Evolutionary conservation across 2,113 vertebrate genomes (phyloP).

Genomic region (Anseranas semipalmata): DNA sequence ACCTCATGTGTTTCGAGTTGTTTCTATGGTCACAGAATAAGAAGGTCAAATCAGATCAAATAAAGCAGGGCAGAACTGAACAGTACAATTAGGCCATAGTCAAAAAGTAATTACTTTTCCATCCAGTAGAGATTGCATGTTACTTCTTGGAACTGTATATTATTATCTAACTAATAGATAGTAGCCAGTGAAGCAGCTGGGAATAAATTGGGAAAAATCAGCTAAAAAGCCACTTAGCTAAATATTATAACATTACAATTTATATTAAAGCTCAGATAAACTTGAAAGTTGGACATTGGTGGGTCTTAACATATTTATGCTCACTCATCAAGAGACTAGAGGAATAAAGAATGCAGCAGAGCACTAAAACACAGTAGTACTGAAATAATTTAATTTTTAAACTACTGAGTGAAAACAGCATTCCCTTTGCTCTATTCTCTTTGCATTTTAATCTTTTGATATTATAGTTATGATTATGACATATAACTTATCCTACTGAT

Average conservation of each 20-base stretch:
- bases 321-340: not conserved
- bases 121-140: not conserved
- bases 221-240: not conserved
- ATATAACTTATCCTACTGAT: not conserved
- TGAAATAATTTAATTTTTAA: not conserved
- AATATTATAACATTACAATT: not conserved
- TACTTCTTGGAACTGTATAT: not conserved
- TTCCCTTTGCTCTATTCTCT: not conserved
- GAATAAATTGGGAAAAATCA: not conserved
- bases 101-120: conserved; percentile 46
- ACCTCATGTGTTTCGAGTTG: not conserved
- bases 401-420: not conserved
- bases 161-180: conserved; percentile 23
- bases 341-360: not conserved
- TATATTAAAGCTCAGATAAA: conserved; percentile 14
- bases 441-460: not conserved
- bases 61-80: not conserved
- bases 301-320: not conserved
- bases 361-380: not conserved
- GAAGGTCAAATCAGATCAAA: conserved; percentile 45
- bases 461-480: not conserved
- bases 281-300: conserved; percentile 9
- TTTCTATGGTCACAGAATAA: conserved; percentile 62
- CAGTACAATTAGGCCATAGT: conserved; percentile 42
- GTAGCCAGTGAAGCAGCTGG: not conserved